Evolutionary conservation across 2,797 vertebrate species (phyloP).

Genomic region (Lagodon rhomboides): DNA sequence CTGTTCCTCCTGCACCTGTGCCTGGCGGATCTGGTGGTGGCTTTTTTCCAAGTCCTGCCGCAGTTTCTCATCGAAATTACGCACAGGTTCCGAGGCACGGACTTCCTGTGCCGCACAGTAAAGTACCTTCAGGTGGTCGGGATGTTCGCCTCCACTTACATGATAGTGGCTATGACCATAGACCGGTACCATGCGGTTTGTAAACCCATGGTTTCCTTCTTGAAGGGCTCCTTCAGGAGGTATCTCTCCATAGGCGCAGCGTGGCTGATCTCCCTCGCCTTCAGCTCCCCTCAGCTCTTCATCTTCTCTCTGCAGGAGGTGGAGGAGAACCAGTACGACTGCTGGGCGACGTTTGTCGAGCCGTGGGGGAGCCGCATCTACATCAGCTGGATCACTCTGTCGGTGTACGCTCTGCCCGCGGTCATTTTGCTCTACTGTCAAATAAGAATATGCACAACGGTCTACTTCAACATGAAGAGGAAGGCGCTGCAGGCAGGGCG

Average conservation of each 20-base stretch:
- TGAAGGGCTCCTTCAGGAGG: slow-evolving; percentile 84
- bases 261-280: slow-evolving; percentile 87
- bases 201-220: slow-evolving; percentile 88
- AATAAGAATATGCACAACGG: slow-evolving; percentile 89
- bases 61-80: slow-evolving; percentile 93
- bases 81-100: slow-evolving; percentile 88
- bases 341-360: slow-evolving; percentile 90
- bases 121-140: slow-evolving; percentile 94
- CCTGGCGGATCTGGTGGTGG: slow-evolving; percentile 89
- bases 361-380: slow-evolving; percentile 89
- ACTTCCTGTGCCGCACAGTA: slow-evolving; percentile 86
- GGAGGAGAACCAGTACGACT: slow-evolving; percentile 86
- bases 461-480: slow-evolving; percentile 90
- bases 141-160: slow-evolving; percentile 93
- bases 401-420: slow-evolving; percentile 88
- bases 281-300: slow-evolving; percentile 92
- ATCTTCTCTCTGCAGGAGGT: slow-evolving; percentile 91
- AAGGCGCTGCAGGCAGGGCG: slow-evolving; percentile 80
- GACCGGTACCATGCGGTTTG: slow-evolving; percentile 92
- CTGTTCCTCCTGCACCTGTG: slow-evolving; percentile 91
- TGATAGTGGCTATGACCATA: slow-evolving; percentile 89
- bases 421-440: slow-evolving; percentile 87
- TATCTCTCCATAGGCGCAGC: slow-evolving; percentile 84
- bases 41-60: slow-evolving; percentile 92
- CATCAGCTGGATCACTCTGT: slow-evolving; percentile 90